Base-by-base conservation (phyloP, 2,113 vertebrate genomes). In the Ceuthmochares aereus region DNA sequence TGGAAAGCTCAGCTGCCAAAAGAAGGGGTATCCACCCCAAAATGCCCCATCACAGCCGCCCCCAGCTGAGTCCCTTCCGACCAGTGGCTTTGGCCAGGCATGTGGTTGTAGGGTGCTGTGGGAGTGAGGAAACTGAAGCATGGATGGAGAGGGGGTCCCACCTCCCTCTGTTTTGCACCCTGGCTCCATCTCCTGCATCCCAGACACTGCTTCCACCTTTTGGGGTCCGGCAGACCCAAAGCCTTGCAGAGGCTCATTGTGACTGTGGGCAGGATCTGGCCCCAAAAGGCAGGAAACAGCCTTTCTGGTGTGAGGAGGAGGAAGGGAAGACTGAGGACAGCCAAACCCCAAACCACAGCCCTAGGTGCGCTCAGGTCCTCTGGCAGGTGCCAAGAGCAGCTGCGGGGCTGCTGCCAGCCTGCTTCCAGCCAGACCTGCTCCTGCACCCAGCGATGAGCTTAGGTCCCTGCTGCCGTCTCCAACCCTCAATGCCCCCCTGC, bases 51-150 rank as follows among this genome's bases (percentile, higher is more conserved):
- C 52, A 56, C 6, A 23, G 52, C 26, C 34, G 45, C 29, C 7
- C 32, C 34, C 29, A 58, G 56, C 7, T 0, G 1, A 23, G 36
- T 78, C 12, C n/a, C 23, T 0, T 0, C 1, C 2, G 32, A 29
- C 0, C 13, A 12, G 37, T 23, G 63, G 12, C 23, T 70, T 36
- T 32, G 55, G 6, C 4, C 8, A 51, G 40, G 23, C 12, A 7
- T 0, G 1, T 27, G 45, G 51, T 22, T 22, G 12, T 3, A 36
- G 52, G 52, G 58, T 21, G 75, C 22, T 22, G 76, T 29, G 54
- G 49, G 87, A 81, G n/a, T 2, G 83, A 40, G 89, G 66, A 34
- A 67, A 45, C 25, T 4, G 68, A 86, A 77, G 79, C 30, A 20
- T 0, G 7, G 75, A 7, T 7, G 36, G 80, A 55, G 64, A 5